phyloP scores from a whole-genome alignment of 2,888 invertebrate genomes.

The Drosophila conformis region DNA sequence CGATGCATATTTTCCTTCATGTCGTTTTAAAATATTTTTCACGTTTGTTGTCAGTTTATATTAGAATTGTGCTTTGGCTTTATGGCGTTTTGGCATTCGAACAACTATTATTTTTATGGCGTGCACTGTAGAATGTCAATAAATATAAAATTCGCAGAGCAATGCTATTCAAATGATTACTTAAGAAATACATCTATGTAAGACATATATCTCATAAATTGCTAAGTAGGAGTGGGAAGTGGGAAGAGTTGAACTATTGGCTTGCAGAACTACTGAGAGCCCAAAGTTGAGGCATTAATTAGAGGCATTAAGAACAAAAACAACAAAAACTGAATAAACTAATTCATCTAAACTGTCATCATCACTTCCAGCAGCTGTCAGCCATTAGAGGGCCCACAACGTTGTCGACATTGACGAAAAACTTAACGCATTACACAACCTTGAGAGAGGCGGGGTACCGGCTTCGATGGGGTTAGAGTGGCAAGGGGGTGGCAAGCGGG shows the following conservation, averaged over 20 bases:
- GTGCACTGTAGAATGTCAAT: constrained; percentile 57
- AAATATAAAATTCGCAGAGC: constrained; percentile 29
- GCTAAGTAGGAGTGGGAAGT: background rate
- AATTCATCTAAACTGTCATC: constrained; percentile 80
- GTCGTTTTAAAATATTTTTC: constrained; percentile 42
- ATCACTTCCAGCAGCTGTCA: constrained; percentile 81
- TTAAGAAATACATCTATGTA: constrained; percentile 15
- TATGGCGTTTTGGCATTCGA: constrained; percentile 8
- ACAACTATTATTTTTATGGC: constrained; percentile 60
- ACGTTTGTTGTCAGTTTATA: constrained; percentile 53
- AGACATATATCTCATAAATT: constrained; percentile 7
- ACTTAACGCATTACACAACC: constrained; percentile 72
- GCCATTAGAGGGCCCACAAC: constrained; percentile 61
- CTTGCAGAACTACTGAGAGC: constrained; percentile 2
- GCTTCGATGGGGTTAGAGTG: background rate
- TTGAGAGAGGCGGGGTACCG: constrained; percentile 1
- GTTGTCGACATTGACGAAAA: constrained; percentile 70
- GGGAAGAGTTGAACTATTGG: background rate
- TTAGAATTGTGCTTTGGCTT: constrained; percentile 20
- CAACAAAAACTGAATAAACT: constrained; percentile 61
- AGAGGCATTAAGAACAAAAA: constrained; percentile 66
- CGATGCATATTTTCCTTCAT: background rate
- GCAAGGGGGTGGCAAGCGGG: background rate
- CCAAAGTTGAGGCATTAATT: constrained; percentile 66
- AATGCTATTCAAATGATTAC: constrained; percentile 26